Evolutionary conservation across 2,888 invertebrate genomes (phyloP).

Genomic region (Tinea pellionella): DNA sequence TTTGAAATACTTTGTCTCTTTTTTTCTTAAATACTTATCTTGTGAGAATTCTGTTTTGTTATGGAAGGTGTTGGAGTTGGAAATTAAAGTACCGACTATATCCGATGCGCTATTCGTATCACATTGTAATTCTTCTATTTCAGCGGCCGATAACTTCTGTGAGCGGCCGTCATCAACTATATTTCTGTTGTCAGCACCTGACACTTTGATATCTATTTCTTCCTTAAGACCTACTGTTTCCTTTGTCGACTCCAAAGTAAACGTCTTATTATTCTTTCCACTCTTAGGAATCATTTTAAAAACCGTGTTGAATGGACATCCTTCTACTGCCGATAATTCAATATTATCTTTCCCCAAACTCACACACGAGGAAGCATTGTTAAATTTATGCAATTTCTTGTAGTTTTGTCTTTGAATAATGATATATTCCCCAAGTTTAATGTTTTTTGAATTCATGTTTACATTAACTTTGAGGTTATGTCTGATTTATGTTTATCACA

Average conservation of each 20-base stretch:
- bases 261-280: conserved; percentile 66
- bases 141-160: conserved; percentile 84
- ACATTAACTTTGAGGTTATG: background rate
- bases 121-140: conserved; percentile 83
- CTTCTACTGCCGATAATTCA: conserved; percentile 74
- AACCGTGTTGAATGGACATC: conserved; percentile 77
- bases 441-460: conserved; percentile 27
- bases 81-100: conserved; percentile 88
- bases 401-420: conserved; percentile 83
- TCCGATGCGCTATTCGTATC: conserved; percentile 82
- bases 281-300: conserved; percentile 79
- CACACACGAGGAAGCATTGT: conserved; percentile 71
- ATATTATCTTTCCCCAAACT: conserved; percentile 78
- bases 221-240: conserved; percentile 59
- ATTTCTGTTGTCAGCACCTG: conserved; percentile 86
- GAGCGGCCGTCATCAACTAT: conserved; percentile 83
- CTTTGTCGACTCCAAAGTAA: conserved; percentile 64
- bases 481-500: background rate
- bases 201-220: conserved; percentile 73
- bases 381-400: conserved; percentile 80
- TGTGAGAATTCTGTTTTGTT: conserved; percentile 93
- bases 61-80: conserved; percentile 91
- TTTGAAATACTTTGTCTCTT: conserved; percentile 93
- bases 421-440: conserved; percentile 78
- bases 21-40: conserved; percentile 95